Evolutionary conservation across 2,888 invertebrate species (phyloP), one percentile per base, ranked within the genome.

Genomic region (Limnephilus lunatus): DNA sequence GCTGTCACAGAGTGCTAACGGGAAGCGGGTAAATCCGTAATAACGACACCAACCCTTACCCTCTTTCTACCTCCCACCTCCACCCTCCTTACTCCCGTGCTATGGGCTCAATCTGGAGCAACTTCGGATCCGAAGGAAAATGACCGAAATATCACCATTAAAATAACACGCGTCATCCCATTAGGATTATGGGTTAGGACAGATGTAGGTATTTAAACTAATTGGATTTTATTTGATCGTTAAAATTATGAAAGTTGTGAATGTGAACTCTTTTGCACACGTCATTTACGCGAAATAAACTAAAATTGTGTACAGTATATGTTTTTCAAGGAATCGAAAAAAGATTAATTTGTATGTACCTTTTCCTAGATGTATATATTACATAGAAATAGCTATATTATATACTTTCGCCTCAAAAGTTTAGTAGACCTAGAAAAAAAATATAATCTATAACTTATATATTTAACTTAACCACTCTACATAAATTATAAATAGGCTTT

Each of bases 11-110:
- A 87, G 91, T 92, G 92, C 91, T 90, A 91, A 92, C 91, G 92
- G 89, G 86, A 93, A 93, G 88, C 91, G 93, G 92, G 92, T 91
- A 93, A 93, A 93, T 93, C 92, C 93, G 91, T 88, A 91, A 92
- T 93, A 93, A 92, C 93, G 92, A 92, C 88, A 88, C 91, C 82
- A 88, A n/a, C 81, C 81, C 31, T 25, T 14, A 14, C 89, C 82
- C 15, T 39, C 80, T 44, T 31, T 39, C 31, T n/a, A 14, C 85
- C 19, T 2, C 85, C 39, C 35, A 3, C 80, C n/a, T n/a, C 81
- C 91, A 87, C 81, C 68, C 82, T 53, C 25, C 25, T 9, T 25
- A n/a, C 25, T 12, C 25, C 68, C 5, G 25, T 68, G n/a, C 68
- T 68, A n/a, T 68, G 25, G 25, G 68, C 68, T 68, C 9, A 68